Percentiles rank a stretch among this genome's conserved stretches.
Conservation (phyloP, 2,113 vertebrate genomes). For the Misgurnus anguillicaudatus region DNA sequence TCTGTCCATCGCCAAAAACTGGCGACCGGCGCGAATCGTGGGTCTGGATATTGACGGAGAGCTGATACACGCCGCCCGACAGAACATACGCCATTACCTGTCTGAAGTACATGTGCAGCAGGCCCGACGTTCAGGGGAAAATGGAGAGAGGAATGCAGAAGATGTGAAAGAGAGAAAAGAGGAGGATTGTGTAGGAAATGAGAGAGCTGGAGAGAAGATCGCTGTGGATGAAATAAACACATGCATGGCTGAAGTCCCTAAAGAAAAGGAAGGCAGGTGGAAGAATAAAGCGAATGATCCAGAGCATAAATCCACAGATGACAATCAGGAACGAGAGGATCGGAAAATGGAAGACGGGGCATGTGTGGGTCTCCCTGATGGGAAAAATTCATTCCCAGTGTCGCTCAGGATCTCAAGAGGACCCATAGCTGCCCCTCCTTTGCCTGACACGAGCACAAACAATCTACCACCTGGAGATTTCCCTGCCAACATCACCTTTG, state of each 20-base stretch:
- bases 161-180: slow-evolving; percentile 48
- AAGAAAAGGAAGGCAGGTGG: background rate
- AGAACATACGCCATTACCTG: slow-evolving; percentile 90
- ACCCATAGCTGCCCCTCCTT: slow-evolving; percentile 85
- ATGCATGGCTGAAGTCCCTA: background rate
- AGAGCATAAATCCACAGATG: background rate
- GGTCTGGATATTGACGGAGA: slow-evolving; percentile 86
- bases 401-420: slow-evolving; percentile 84
- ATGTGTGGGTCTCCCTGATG: slow-evolving; percentile 41
- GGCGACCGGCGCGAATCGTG: slow-evolving; percentile 79
- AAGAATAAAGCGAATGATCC: background rate
- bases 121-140: slow-evolving; percentile 56
- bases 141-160: background rate
- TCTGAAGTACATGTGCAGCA: slow-evolving; percentile 77
- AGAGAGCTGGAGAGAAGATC: slow-evolving; percentile 29
- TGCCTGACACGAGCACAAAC: slow-evolving; percentile 61
- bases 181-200: slow-evolving; percentile 49
- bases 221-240: background rate
- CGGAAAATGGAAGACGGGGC: background rate
- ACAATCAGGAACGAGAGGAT: background rate
- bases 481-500: slow-evolving; percentile 87
- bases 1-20: slow-evolving; percentile 83
- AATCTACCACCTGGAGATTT: slow-evolving; percentile 72
- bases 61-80: slow-evolving; percentile 83
- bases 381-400: slow-evolving; percentile 76